These are phyloP conservation scores for Lasioglossum pauxillum DNA, from an alignment of 2,888 invertebrate genomes.

Conservation along the genomic window DNA sequence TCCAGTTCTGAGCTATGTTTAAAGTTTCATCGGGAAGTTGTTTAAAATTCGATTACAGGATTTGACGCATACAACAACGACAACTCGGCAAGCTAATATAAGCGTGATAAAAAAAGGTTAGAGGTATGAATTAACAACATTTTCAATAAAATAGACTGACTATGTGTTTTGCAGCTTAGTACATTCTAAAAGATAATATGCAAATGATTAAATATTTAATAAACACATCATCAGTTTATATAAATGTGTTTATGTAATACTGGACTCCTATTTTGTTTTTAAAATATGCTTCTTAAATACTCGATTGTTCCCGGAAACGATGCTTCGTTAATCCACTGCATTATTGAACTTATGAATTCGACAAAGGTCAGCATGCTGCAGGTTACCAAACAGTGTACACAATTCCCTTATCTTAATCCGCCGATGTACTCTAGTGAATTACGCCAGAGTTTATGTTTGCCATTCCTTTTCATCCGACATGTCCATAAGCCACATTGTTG, in stretches of 20 bases:
- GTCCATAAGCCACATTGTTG: background rate
- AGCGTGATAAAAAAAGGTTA: too few species aligned
- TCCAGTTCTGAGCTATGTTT: too few species aligned
- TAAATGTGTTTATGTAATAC: too few species aligned
- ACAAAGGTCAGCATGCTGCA: background rate
- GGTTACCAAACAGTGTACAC: background rate
- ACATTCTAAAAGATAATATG: too few species aligned
- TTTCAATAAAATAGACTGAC: background rate
- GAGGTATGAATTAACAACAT: background rate
- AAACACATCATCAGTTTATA: too few species aligned
- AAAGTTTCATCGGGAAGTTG: too few species aligned
- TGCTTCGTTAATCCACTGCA: background rate
- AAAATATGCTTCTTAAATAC: background rate
- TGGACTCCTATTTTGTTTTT: background rate
- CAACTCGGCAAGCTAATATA: too few species aligned
- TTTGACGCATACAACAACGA: too few species aligned
- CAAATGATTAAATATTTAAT: too few species aligned
- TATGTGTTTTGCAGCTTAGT: too few species aligned
- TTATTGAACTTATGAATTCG: background rate
- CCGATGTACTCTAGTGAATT: background rate
- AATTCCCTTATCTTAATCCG: background rate
- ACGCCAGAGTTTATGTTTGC: background rate
- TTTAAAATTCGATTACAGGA: too few species aligned
- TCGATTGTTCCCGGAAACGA: background rate
- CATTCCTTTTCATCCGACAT: background rate